phyloP scores from a whole-genome alignment of 2,888 invertebrate species.

The Augiades crinisus region DNA sequence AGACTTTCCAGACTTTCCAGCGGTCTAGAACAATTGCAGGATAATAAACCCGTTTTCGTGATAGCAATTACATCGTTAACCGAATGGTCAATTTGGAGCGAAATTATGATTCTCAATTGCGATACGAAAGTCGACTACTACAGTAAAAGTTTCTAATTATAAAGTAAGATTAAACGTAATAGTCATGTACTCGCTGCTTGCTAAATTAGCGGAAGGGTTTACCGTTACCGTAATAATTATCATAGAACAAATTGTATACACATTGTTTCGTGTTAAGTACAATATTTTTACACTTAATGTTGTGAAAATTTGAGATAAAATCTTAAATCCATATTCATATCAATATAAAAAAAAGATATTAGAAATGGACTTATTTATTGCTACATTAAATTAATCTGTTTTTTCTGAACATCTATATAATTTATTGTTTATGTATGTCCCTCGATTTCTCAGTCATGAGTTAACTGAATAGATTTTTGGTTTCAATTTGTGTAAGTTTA shows the following conservation, averaged over 20 bases:
- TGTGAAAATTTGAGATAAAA: too few species aligned
- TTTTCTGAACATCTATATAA: too few species aligned
- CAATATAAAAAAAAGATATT: too few species aligned
- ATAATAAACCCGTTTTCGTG: slow-evolving; percentile 1
- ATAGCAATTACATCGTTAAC: slow-evolving; percentile 19
- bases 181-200: slow-evolving; percentile 31
- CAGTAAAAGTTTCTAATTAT: slow-evolving; percentile 47
- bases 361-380: too few species aligned
- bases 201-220: slow-evolving; percentile 42
- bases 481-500: too few species aligned
- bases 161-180: slow-evolving; percentile 43
- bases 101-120: slow-evolving; percentile 8
- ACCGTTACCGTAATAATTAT: slow-evolving; percentile 32
- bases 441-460: too few species aligned
- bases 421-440: too few species aligned
- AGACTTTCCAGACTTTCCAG: slow-evolving; percentile 15
- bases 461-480: too few species aligned
- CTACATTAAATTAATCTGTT: too few species aligned
- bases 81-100: slow-evolving; percentile 14
- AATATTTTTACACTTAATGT: too few species aligned
- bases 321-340: too few species aligned
- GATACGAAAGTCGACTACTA: slow-evolving; percentile 26
- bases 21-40: slow-evolving; percentile 5
- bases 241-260: slow-evolving; percentile 37
- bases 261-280: neutral